Evolutionary conservation across 2,797 vertebrate genomes (phyloP).

Genomic region (Acipenser ruthenus): DNA sequence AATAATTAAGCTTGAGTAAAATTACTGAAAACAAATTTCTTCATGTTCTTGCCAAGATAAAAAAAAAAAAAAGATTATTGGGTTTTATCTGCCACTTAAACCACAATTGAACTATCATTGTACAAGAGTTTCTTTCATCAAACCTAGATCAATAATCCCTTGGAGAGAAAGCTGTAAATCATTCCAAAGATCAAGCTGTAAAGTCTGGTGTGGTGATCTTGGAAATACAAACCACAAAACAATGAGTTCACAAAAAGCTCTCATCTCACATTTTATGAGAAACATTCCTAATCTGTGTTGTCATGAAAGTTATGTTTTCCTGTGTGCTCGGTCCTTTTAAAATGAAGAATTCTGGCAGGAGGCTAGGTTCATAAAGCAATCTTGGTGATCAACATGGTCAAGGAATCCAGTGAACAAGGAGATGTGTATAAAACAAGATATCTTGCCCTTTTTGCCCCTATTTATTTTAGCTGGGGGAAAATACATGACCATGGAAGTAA

Average conservation of each 20-base stretch:
- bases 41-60: slow-evolving; percentile 38
- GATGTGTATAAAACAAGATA: too few relatives aligned
- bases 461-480: too few relatives aligned
- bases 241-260: slow-evolving; percentile 46
- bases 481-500: too few relatives aligned
- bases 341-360: too few relatives aligned
- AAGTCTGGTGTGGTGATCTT: slow-evolving; percentile 32
- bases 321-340: too few relatives aligned
- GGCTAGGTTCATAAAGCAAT: too few relatives aligned
- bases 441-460: too few relatives aligned
- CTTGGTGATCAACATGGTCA: too few relatives aligned
- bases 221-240: slow-evolving; percentile 30
- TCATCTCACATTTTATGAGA: neutral
- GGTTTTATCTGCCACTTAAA: slow-evolving; percentile 33
- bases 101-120: slow-evolving; percentile 39
- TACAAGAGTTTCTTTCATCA: slow-evolving; percentile 46
- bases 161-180: slow-evolving; percentile 41
- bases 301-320: too few relatives aligned
- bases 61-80: slow-evolving; percentile 41
- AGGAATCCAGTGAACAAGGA: too few relatives aligned
- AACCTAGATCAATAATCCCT: slow-evolving; percentile 46
- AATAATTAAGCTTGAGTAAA: slow-evolving; percentile 12
- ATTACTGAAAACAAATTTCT: slow-evolving; percentile 29
- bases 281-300: too few relatives aligned
- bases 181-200: slow-evolving; percentile 44